Evolutionary conservation across 2,113 vertebrate genomes (phyloP).

Genomic region (Tricholaema leucomelas): DNA sequence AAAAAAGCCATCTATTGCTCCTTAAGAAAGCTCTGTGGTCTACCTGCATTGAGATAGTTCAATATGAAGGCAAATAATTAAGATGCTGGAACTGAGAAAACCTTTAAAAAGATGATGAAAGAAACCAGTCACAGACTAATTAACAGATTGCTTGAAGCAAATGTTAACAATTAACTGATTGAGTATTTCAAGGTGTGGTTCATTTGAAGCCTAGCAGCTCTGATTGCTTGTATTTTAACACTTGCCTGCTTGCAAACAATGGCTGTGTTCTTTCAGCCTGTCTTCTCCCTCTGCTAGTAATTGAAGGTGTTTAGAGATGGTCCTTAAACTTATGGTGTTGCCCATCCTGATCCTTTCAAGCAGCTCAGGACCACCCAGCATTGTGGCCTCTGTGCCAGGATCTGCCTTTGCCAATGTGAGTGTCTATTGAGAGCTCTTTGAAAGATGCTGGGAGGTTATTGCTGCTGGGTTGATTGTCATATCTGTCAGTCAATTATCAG

Average conservation of each 20-base stretch:
- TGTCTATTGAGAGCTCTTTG: neutral
- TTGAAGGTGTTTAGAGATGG: accelerated
- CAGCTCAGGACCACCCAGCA: neutral
- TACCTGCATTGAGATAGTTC: neutral
- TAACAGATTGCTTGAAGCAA: conserved; percentile 41
- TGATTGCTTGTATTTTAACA: neutral
- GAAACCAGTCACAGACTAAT: conserved; percentile 17
- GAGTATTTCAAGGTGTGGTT: conserved; percentile 25
- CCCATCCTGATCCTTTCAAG: neutral
- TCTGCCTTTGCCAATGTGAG: neutral
- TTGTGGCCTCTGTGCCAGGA: neutral
- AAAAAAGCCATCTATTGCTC: neutral
- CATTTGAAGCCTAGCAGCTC: neutral
- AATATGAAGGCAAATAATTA: neutral
- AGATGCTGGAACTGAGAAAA: conserved; percentile 15
- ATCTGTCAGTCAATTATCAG: neutral
- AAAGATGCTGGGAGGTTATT: neutral
- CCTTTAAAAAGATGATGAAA: conserved; percentile 13
- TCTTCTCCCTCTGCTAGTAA: neutral
- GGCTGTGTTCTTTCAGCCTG: neutral
- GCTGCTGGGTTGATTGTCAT: neutral
- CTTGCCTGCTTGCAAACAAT: neutral
- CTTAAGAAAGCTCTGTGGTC: neutral
- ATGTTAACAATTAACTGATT: conserved; percentile 20
- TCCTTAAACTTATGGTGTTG: neutral